Percentiles rank a stretch among this genome's conserved stretches.
Conservation (phyloP, 2,113 vertebrate genomes). For the Rynchops niger region DNA sequence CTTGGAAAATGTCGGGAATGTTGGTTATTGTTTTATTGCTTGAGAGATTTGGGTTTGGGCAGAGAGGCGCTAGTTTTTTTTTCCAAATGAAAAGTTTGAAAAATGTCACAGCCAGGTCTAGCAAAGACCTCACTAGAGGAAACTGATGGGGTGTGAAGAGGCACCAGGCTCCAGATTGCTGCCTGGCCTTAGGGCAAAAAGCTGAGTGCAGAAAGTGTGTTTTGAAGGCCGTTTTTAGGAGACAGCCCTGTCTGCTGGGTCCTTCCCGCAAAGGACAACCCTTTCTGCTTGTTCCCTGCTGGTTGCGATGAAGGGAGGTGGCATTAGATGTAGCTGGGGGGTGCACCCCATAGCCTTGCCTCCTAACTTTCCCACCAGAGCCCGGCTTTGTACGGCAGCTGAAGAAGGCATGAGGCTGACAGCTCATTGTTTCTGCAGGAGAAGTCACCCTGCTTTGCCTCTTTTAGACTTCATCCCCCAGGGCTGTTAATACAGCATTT, state of each 20-base stretch:
- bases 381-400: neutral
- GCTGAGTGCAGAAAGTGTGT: neutral
- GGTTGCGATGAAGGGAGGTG: neutral
- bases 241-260: neutral
- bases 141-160: neutral
- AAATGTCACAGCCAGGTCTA: neutral
- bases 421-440: slow-evolving; percentile 21
- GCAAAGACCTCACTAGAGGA: neutral
- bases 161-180: neutral
- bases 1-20: neutral
- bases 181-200: neutral
- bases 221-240: neutral
- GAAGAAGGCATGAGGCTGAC: neutral
- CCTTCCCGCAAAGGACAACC: neutral
- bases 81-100: neutral
- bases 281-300: neutral
- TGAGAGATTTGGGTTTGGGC: neutral
- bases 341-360: neutral
- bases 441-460: slow-evolving; percentile 20
- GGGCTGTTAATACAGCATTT: slow-evolving; percentile 23
- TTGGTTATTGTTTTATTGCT: neutral
- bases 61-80: neutral
- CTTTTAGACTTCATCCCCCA: slow-evolving; percentile 12
- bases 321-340: neutral
- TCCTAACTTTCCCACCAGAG: neutral